Conservation (phyloP, 1,140 invertebrate genomes). For the Drosophila aff. region DNA sequence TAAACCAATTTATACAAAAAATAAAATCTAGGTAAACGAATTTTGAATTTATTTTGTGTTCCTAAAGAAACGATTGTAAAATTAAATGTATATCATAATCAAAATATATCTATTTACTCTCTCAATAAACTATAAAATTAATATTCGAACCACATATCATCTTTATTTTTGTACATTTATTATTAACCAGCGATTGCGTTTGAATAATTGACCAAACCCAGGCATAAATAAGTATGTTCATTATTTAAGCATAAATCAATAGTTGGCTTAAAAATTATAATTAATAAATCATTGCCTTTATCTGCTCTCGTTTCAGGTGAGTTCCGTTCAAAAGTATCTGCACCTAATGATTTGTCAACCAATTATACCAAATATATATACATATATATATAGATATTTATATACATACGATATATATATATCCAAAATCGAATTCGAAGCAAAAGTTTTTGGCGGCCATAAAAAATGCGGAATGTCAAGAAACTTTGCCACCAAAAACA, state of each 20-base stretch:
- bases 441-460: constrained; percentile 46
- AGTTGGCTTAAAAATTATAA: constrained; percentile 50
- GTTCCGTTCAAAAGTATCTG: constrained; percentile 44
- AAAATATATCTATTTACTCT: background rate
- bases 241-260: constrained; percentile 43
- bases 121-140: constrained; percentile 1
- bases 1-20: background rate
- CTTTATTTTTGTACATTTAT: constrained; percentile 16
- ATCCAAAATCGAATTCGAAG: constrained; percentile 10
- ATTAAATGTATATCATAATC: background rate
- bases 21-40: background rate
- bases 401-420: background rate
- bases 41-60: background rate
- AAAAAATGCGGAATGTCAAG: constrained; percentile 63
- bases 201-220: constrained; percentile 33
- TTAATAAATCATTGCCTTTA: constrained; percentile 41
- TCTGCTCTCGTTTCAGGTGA: constrained; percentile 52
- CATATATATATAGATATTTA: constrained; percentile 1
- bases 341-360: constrained; percentile 52
- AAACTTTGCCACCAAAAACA: constrained; percentile 66
- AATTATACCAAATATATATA: constrained; percentile 22
- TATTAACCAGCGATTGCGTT: constrained; percentile 23
- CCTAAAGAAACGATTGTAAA: background rate
- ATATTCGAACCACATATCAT: constrained; percentile 4
- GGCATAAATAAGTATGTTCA: constrained; percentile 41